Evolutionary conservation across 2,113 vertebrate genomes (phyloP), one percentile per base, ranked within the genome.

Genomic region (Melanotaenia duboulayi): DNA sequence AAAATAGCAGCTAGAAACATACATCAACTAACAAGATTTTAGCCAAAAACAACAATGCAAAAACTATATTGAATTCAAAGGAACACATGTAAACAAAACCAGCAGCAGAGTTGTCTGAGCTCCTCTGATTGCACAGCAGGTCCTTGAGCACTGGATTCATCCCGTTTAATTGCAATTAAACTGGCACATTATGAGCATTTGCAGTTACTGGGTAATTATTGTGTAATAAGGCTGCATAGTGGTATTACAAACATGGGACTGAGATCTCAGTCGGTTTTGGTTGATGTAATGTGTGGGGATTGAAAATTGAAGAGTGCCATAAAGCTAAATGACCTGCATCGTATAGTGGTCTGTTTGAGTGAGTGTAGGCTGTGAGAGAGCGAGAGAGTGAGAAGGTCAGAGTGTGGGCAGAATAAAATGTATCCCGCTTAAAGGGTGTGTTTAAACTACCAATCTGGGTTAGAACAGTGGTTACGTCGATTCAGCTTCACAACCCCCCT

Each of bases 311-410:
- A 80, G 76, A 65, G 81, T 4, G 62, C 74, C 70, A 73, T 91
- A 90, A 90, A 90, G 83, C 84, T 83, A 85, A 90, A 90, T 80
- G 87, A 78, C 80, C 87, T 64, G 86, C 63, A 28, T 82, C 80
- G 48, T 74, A 76, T 66, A 17, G 76, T 57, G 79, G 65, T 62
- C 74, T 52, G 70, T 71, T 76, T 70, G 20, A 66, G 76, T 82
- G 81, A 63, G 78, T 48, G 78, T 72, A 74, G 56, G 85, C 58
- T 59, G 68, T 1, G 63, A 39, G 78, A 32, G 77, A 37, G 65
- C 22, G 42, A 65, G 64, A 32, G 65, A 62, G 74, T 11, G 71
- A 61, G 84, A 64, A 76, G 83, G 83, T 79, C 81, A 82, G 37
- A 24, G 84, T 78, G 87, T 83, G 83, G 80, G 86, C 78, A 51